These are phyloP conservation scores for Aphidius ervi DNA, from an alignment of 1,140 invertebrate species.

Conservation along the genomic window DNA sequence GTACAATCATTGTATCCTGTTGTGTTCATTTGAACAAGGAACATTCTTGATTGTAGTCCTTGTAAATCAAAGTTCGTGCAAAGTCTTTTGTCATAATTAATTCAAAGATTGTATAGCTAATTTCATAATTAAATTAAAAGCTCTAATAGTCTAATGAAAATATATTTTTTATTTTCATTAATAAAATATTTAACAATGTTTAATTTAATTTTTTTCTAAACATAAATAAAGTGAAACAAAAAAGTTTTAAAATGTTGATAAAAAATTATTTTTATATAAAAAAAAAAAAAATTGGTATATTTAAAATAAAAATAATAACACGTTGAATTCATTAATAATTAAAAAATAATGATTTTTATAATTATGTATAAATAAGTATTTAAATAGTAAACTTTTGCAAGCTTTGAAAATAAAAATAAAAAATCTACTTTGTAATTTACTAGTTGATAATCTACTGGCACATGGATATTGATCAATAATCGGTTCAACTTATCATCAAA, in stretches of 20 bases:
- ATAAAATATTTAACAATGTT: background rate
- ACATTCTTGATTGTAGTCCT: background rate
- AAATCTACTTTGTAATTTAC: background rate
- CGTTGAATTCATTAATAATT: background rate
- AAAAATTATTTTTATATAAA: too few relatives aligned
- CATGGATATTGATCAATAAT: too few relatives aligned
- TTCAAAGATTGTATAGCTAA: slow-evolving; percentile 1
- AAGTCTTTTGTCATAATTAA: slow-evolving; percentile 17
- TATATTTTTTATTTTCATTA: too few relatives aligned
- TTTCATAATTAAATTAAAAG: slow-evolving; percentile 14
- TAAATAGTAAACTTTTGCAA: too few relatives aligned
- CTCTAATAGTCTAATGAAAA: background rate
- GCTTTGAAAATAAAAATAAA: too few relatives aligned
- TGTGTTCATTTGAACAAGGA: background rate
- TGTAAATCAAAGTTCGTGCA: slow-evolving; percentile 4
- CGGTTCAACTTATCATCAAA: too few relatives aligned
- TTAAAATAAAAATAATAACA: too few relatives aligned
- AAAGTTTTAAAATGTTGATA: too few relatives aligned
- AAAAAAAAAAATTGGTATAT: too few relatives aligned
- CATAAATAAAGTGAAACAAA: too few relatives aligned
- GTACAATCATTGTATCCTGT: slow-evolving; percentile 9
- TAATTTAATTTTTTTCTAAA: too few relatives aligned
- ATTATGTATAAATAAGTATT: too few relatives aligned
- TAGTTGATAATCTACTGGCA: background rate
- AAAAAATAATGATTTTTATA: background rate